Percentiles rank a stretch among this genome's conserved stretches.
Conservation (phyloP, 1,140 invertebrate species). For the Eueides isabella region DNA sequence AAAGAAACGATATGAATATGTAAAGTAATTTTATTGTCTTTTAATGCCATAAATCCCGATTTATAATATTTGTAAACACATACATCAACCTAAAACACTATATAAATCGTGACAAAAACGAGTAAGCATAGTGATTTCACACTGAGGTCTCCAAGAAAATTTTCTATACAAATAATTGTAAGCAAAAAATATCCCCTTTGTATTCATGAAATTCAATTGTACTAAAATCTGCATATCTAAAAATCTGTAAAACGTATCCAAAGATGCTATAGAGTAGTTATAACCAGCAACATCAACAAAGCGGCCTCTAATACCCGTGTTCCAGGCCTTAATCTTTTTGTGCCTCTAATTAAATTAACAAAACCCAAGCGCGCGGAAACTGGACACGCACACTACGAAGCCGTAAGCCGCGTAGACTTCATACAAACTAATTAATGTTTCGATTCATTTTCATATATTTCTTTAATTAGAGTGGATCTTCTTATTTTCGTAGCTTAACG, state of each 20-base stretch:
- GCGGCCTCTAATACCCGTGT: slow-evolving; percentile 72
- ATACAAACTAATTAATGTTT: not conserved
- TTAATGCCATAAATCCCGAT: too few species aligned
- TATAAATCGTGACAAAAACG: too few species aligned
- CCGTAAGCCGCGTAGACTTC: slow-evolving; percentile 14
- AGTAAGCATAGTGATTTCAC: too few species aligned
- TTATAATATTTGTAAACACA: too few species aligned
- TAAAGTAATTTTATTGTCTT: too few species aligned
- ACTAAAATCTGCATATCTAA: slow-evolving; percentile 1
- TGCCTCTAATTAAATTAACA: slow-evolving; percentile 82
- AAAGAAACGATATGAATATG: too few species aligned
- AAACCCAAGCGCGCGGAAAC: slow-evolving; percentile 79
- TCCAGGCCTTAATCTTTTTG: slow-evolving; percentile 80
- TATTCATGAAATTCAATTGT: not conserved
- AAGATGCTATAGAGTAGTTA: slow-evolving; percentile 26
- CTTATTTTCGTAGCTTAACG: too few species aligned
- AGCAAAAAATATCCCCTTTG: too few species aligned
- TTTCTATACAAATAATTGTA: too few species aligned
- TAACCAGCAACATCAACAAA: slow-evolving; percentile 58
- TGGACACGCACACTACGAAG: slow-evolving; percentile 69
- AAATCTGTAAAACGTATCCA: slow-evolving; percentile 5
- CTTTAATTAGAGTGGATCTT: too few species aligned
- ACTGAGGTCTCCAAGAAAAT: too few species aligned
- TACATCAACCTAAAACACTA: too few species aligned
- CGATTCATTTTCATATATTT: not conserved